Percentiles rank a stretch among this genome's conserved stretches.
phyloP scores from a whole-genome alignment of 2,888 invertebrate genomes.

The Scelioninae gen. 1 region DNA sequence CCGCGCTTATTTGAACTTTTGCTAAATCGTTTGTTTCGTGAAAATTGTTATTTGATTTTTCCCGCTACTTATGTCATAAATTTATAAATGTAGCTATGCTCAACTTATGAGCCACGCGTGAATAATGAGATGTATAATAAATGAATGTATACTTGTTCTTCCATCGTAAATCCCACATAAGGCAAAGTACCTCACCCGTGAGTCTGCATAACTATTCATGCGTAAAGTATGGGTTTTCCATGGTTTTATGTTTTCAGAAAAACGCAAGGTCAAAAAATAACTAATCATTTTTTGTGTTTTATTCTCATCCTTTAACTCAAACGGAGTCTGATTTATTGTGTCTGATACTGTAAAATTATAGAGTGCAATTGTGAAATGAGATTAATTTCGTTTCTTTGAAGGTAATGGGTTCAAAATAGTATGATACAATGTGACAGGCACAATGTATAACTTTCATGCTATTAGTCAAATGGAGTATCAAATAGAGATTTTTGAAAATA shows the following conservation, averaged over 20 bases:
- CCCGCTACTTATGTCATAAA: neutral
- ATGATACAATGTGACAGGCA: neutral
- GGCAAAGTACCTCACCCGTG: constrained; percentile 18
- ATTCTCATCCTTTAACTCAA: neutral
- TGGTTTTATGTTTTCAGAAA: constrained; percentile 1
- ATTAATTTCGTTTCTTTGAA: constrained; percentile 9
- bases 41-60: neutral
- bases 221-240: neutral
- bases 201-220: constrained; percentile 38
- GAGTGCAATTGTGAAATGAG: neutral
- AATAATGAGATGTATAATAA: constrained; percentile 32
- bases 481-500: neutral
- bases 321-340: constrained; percentile 11
- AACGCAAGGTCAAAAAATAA: constrained; percentile 16
- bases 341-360: neutral
- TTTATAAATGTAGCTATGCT: neutral
- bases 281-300: constrained; percentile 7
- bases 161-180: constrained; percentile 18
- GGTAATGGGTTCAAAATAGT: neutral
- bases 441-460: constrained; percentile 4
- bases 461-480: constrained; percentile 6
- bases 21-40: neutral
- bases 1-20: no score
- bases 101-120: constrained; percentile 8
- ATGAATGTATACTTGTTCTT: constrained; percentile 21